phyloP scores from a whole-genome alignment of 1,140 invertebrate genomes.

The Zaprionus lachaisei region DNA sequence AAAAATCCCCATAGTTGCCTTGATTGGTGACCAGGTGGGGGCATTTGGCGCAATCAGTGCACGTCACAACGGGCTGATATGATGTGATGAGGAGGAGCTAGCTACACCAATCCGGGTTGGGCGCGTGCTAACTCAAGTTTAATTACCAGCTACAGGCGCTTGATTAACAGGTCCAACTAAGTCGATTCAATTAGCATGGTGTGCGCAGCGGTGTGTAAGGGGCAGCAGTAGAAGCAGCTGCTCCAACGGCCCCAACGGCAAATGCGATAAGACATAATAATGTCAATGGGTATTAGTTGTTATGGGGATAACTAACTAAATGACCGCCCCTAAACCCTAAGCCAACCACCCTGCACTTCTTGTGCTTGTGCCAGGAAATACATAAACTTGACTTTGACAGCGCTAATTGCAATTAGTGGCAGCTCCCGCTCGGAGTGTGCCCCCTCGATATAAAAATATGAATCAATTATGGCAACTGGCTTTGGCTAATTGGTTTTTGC shows the following conservation, averaged over 20 bases:
- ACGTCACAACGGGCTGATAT: constrained; percentile 12
- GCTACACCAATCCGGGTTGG: background rate
- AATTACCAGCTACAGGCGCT: constrained; percentile 51
- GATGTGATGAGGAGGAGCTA: background rate
- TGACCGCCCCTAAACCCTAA: background rate
- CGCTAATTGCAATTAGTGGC: constrained; percentile 74
- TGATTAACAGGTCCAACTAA: constrained; percentile 46
- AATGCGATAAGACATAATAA: constrained; percentile 71
- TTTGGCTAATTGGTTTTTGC: constrained; percentile 73
- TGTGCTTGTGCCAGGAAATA: constrained; percentile 33
- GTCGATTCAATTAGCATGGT: constrained; percentile 55
- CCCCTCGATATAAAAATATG: constrained; percentile 48
- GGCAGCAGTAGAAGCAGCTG: constrained; percentile 15
- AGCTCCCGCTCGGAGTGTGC: constrained; percentile 9
- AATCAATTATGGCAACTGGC: constrained; percentile 69
- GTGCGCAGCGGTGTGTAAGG: constrained; percentile 41
- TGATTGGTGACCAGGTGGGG: constrained; percentile 5
- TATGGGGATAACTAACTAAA: constrained; percentile 45
- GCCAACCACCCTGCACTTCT: background rate
- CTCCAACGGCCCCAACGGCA: constrained; percentile 18
- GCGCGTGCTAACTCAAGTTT: constrained; percentile 37
- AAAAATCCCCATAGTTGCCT: constrained; percentile 17
- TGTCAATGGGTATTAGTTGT: constrained; percentile 58
- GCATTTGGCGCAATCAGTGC: background rate
- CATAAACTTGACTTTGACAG: constrained; percentile 68